Percentiles rank a stretch among this genome's conserved stretches.
Evolutionary conservation across 2,797 vertebrate species (phyloP).

Genomic region (Dicrostonyx torquatus): DNA sequence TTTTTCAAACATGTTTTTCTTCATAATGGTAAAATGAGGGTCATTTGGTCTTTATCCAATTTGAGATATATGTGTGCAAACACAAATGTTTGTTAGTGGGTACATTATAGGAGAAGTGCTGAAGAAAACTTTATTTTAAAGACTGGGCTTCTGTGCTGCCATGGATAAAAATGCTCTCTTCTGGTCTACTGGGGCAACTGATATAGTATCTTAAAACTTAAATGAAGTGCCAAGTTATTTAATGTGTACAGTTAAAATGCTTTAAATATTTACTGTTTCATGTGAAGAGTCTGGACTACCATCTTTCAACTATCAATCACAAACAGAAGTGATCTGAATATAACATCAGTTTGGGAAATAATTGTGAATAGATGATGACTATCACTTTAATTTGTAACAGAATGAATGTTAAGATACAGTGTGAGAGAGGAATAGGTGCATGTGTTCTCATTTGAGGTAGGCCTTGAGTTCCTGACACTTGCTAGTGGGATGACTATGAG

Average conservation of each 20-base stretch:
- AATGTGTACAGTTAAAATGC: not conserved
- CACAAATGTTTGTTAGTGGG: slow-evolving; percentile 41
- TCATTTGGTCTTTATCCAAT: slow-evolving; percentile 71
- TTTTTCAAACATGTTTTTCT: slow-evolving; percentile 53
- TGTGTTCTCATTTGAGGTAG: not conserved
- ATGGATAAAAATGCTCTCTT: slow-evolving; percentile 35
- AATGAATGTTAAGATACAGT: not conserved
- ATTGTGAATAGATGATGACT: not conserved
- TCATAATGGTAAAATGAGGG: slow-evolving; percentile 66
- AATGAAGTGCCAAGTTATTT: slow-evolving; percentile 17
- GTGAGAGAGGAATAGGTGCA: not conserved
- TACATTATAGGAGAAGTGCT: not conserved
- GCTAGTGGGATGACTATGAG: not conserved
- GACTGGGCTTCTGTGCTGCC: not conserved
- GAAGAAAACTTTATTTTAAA: slow-evolving; percentile 58
- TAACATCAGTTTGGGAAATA: not conserved
- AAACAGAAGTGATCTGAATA: not conserved
- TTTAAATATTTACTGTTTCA: slow-evolving; percentile 47
- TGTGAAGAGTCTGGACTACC: slow-evolving; percentile 1
- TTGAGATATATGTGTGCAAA: slow-evolving; percentile 55
- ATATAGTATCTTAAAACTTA: slow-evolving; percentile 36
- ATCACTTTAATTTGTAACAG: not conserved
- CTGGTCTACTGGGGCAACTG: not conserved
- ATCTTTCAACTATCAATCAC: not conserved
- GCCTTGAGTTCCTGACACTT: not conserved